These are phyloP conservation scores for Lysandra bellargus DNA, from an alignment of 2,888 invertebrate species.

Conservation along the genomic window DNA sequence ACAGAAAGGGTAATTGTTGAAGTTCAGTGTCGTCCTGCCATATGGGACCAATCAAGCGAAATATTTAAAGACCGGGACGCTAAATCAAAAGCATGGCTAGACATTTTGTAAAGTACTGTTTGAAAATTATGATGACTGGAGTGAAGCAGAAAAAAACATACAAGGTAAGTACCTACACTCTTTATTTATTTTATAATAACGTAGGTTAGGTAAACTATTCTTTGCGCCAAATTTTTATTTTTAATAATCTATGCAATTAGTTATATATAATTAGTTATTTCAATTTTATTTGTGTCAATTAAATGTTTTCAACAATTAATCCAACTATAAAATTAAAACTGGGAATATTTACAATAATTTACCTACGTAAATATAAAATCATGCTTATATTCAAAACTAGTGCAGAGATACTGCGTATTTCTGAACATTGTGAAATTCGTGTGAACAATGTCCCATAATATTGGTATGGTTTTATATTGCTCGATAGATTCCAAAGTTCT, in stretches of 20 bases:
- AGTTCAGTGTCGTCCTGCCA: constrained; percentile 41
- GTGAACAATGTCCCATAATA: constrained; percentile 48
- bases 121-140: constrained; percentile 40
- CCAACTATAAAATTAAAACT: constrained; percentile 42
- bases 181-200: constrained; percentile 42
- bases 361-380: constrained; percentile 36
- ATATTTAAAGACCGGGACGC: constrained; percentile 41
- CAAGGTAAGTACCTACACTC: constrained; percentile 40
- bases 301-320: constrained; percentile 43
- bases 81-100: constrained; percentile 40
- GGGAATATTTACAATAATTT: constrained; percentile 40
- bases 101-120: constrained; percentile 40
- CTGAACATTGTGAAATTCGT: constrained; percentile 40
- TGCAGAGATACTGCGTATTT: constrained; percentile 43
- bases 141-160: constrained; percentile 41
- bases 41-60: constrained; percentile 41
- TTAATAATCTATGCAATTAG: constrained; percentile 45
- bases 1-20: constrained; percentile 42
- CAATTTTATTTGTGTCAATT: constrained; percentile 41
- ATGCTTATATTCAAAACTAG: constrained; percentile 43
- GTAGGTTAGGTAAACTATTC: constrained; percentile 18
- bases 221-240: constrained; percentile 35
- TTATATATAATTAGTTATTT: constrained; percentile 37
- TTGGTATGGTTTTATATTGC: constrained; percentile 47
- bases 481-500: constrained; percentile 48